Base-by-base conservation (phyloP, 2,113 vertebrate genomes). In the Setophaga kirtlandii region DNA sequence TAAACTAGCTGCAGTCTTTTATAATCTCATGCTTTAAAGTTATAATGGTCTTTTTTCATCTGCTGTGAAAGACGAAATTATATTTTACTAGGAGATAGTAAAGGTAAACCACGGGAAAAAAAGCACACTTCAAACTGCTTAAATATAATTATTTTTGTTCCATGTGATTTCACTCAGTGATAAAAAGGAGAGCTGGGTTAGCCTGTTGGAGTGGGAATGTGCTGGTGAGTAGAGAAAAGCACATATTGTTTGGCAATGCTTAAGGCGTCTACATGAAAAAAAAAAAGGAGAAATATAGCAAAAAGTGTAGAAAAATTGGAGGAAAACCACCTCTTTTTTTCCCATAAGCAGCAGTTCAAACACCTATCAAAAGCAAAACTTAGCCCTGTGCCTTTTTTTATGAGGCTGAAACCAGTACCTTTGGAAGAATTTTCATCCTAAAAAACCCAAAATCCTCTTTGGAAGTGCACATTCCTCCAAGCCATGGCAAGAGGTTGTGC, bases 1-100 rank as follows among this genome's bases (percentile, higher is more conserved):
- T 98, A 98, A 98, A 98, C 93, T 97, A 97, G 97, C 95, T 97
- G 92, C 90, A 95, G 97, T 87, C 94, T 96, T 96, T 96, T 94
- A 94, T 96, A 97, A 97, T 95, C 90, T 94, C 80, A 70, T 76
- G 90, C 83, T 95, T 95, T 85, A 96, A 97, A 96, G 77, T 92
- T 96, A 76, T 95, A 97, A 98, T 96, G 96, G 65, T 97, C 96
- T 95, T 96, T 96, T 87, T 90, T 91, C 88, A 86, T 95, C 94
- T 96, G 75, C 90, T 95, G 83, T 92, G 94, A 92, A 95, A 97
- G 90, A 97, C 97, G 95, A 97, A 97, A 96, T 94, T 95, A 91
- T 95, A 95, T 95, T 96, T 97, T 95, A 97, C 77, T 97, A 97
- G 96, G 97, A 93, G 91, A 94, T 94, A 89, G 84, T 91, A 90